phyloP scores from a whole-genome alignment of 2,113 vertebrate genomes.

The Picathartes gymnocephalus region DNA sequence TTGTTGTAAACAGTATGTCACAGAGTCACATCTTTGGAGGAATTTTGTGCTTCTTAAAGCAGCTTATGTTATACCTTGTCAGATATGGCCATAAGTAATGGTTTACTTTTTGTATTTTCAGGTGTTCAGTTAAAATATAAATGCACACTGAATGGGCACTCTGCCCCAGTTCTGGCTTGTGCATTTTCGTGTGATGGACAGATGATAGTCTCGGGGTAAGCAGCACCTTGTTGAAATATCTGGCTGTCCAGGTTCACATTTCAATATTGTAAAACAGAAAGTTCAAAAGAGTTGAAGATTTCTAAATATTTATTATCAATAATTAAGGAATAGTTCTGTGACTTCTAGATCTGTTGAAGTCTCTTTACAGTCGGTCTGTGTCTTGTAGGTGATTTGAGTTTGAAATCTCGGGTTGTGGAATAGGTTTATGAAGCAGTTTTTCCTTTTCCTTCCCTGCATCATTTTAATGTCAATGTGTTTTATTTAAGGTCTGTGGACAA shows the following conservation, averaged over 20 bases:
- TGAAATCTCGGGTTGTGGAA: not conserved
- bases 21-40: not conserved
- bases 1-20: not conserved
- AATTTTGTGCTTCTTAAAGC: not conserved
- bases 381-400: not conserved
- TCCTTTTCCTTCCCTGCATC: not conserved
- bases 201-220: constrained; percentile 84
- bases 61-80: not conserved
- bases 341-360: not conserved
- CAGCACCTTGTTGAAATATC: not conserved
- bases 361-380: not conserved
- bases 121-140: constrained; percentile 75
- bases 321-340: not conserved
- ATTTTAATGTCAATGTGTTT: not conserved
- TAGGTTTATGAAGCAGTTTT: not conserved
- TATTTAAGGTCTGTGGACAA: constrained; percentile 87
- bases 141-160: constrained; percentile 75
- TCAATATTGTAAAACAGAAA: not conserved
- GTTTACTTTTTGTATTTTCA: constrained; percentile 36
- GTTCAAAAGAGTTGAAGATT: not conserved
- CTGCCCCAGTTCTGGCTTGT: constrained; percentile 85
- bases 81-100: not conserved
- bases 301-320: not conserved
- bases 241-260: not conserved
- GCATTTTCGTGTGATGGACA: constrained; percentile 85